Base-by-base conservation (phyloP, 64 coral and sea anemone genomes). In the Stylophora pistillata region DNA sequence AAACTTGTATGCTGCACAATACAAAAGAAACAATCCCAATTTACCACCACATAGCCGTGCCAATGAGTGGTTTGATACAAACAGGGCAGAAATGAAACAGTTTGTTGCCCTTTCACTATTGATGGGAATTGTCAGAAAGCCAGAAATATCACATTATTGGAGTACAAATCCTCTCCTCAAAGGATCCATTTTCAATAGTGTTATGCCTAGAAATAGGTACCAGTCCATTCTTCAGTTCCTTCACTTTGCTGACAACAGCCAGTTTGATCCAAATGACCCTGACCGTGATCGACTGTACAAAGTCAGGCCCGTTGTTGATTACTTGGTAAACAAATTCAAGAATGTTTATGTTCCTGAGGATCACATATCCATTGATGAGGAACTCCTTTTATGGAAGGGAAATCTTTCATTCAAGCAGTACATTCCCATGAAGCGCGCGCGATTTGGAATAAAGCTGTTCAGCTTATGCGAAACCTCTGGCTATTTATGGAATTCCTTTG, bases 1-100 rank as follows among this genome's bases (percentile, higher is more conserved):
- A 54, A 92, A 92, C 71, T 58, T 79, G 70, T 87, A 92, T 81
- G 77, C 77, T 13, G 30, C n/a, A 21, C 88, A 90, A 47, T 90
- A 72, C 37, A 72, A 56, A 30, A 72, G 32, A 31, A 92, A 86
- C 21, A 74, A 92, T 69, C 73, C 56, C 25, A 87, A 86, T 69
- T 77, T 79, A 25, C 59, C 59, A 4, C 23, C 60, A 73, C 20
- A 79, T 78, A 15, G 33, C 18, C 55, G 21, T 55, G 90, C 90
- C 28, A 78, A 87, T 21, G 10, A 5, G 5, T 92, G 83, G 90
- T 33, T 58, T 56, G 90, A 92, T 21, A 92, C 90, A 15, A 92
- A 20, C 15, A 78, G 83, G 56, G 21, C 17, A 69, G 83, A n/a
- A 87, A 92, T 87, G 74, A 92, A 87, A 56, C 28, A 87, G 41